Evolutionary conservation across 2,113 vertebrate genomes (phyloP).

Genomic region (Zapus hudsonius): DNA sequence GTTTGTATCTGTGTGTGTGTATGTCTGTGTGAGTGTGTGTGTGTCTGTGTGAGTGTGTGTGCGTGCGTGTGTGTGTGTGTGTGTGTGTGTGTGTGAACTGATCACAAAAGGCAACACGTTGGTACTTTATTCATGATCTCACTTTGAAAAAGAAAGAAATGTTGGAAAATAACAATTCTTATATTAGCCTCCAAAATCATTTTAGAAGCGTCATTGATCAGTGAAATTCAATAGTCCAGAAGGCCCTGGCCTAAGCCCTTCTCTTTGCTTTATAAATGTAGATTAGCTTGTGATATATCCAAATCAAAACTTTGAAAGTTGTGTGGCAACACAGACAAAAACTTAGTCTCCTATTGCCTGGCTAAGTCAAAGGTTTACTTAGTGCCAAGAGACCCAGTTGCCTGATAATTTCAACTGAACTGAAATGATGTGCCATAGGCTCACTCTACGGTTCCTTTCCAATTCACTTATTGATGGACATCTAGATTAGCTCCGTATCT

Average conservation of each 20-base stretch:
- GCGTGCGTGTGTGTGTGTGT: neutral
- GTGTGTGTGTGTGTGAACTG: neutral
- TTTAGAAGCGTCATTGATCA: neutral
- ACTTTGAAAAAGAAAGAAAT: constrained; percentile 30
- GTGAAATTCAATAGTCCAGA: constrained; percentile 31
- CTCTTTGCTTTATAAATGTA: neutral
- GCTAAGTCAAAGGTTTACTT: neutral
- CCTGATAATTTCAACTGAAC: neutral
- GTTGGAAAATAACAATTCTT: neutral
- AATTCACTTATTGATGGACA: no score
- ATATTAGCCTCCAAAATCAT: neutral
- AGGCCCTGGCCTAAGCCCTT: neutral
- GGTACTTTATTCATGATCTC: neutral
- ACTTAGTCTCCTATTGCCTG: neutral
- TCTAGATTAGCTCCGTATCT: no score
- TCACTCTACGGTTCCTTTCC: no score
- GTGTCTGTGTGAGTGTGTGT: neutral
- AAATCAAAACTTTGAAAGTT: neutral
- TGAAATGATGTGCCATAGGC: neutral
- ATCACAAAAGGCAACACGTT: neutral
- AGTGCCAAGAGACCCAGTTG: neutral
- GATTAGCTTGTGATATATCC: neutral
- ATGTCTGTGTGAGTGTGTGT: neutral
- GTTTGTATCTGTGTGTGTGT: neutral
- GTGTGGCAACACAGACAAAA: constrained; percentile 15